These are phyloP conservation scores for Scolopax bukidnonensis DNA, from an alignment of 2,797 vertebrate species.

Conservation along the genomic window DNA sequence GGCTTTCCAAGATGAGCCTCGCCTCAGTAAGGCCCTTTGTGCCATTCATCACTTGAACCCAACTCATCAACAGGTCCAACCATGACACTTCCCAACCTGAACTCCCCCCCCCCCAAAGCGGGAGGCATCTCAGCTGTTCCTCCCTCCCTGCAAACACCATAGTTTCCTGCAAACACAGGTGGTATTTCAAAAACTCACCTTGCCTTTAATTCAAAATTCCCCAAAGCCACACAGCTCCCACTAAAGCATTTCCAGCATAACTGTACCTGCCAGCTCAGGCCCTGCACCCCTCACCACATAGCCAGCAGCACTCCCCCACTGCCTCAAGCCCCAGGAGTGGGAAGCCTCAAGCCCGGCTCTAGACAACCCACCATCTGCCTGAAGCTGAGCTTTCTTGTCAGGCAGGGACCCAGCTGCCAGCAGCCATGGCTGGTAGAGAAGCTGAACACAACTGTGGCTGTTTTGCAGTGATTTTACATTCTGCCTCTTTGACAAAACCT, in stretches of 20 bases:
- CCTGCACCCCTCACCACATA: accelerated
- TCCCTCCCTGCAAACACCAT: not conserved
- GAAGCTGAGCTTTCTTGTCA: not conserved
- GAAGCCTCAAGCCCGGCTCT: no score
- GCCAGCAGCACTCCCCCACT: accelerated
- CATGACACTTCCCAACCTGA: not conserved
- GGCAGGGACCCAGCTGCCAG: not conserved
- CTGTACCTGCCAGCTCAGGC: not conserved
- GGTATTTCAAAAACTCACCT: not conserved
- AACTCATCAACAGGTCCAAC: not conserved
- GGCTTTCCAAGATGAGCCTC: not conserved
- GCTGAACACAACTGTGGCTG: not conserved
- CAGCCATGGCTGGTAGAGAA: not conserved
- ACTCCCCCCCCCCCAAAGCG: accelerated
- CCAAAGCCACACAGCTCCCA: not conserved
- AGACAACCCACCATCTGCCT: accelerated
- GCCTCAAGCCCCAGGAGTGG: accelerated
- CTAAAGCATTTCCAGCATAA: not conserved
- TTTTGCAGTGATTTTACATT: not conserved
- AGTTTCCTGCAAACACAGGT: not conserved
- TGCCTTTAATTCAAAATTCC: not conserved
- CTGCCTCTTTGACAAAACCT: not conserved
- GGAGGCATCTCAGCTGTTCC: not conserved
- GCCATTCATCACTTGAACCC: not conserved
- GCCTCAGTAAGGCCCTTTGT: not conserved